Percentiles rank a stretch among this genome's conserved stretches.
phyloP scores from a whole-genome alignment of 2,113 vertebrate genomes.

The Muntiacus muntjak region DNA sequence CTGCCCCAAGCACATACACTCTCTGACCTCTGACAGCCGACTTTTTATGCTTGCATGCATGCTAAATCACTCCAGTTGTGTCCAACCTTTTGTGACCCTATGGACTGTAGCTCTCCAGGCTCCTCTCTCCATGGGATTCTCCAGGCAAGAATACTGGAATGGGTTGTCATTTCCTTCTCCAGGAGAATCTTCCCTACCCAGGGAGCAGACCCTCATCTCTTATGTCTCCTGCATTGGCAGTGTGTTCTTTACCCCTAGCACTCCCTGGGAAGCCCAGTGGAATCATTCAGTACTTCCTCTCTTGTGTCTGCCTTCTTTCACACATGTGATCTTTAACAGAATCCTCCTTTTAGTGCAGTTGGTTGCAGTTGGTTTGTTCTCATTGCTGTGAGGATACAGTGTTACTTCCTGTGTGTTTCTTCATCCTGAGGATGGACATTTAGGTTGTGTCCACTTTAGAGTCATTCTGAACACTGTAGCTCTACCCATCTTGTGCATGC shows the following conservation, averaged over 20 bases:
- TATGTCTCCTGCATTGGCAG: neutral
- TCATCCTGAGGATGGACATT: neutral
- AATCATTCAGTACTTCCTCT: neutral
- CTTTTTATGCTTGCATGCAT: neutral
- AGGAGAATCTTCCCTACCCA: neutral
- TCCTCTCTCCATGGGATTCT: neutral
- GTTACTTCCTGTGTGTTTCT: neutral
- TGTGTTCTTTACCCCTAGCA: neutral
- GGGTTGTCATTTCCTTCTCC: neutral
- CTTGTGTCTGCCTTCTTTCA: neutral
- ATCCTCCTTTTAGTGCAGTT: accelerated
- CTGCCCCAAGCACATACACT: too few species aligned
- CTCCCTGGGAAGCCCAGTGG: neutral
- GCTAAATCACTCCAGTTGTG: neutral
- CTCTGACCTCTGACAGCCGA: neutral
- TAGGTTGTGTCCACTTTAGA: neutral
- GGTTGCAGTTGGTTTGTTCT: neutral
- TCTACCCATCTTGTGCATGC: neutral
- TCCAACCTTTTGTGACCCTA: neutral
- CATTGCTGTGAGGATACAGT: neutral
- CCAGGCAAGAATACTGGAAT: neutral
- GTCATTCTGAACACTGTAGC: neutral
- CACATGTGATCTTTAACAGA: neutral
- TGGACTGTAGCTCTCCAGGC: neutral
- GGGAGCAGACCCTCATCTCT: neutral